Evolutionary conservation across 23 tunicate species (phyloP).

Genomic region (Pegea sp.): DNA sequence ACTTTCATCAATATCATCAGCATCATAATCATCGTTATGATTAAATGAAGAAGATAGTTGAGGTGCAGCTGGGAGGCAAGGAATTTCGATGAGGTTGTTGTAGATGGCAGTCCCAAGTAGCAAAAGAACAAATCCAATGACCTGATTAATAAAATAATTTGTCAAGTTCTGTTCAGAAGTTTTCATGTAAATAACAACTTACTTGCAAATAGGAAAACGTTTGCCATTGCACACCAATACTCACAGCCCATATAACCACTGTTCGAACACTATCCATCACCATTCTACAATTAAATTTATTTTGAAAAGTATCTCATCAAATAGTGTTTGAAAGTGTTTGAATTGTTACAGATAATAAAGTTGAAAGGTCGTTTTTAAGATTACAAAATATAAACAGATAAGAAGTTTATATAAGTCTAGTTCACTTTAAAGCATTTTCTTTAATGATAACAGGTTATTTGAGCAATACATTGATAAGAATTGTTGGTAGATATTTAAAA

Average conservation of each 20-base stretch:
- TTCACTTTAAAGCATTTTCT: no score
- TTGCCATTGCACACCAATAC: constrained; percentile 65
- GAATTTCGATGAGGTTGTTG: constrained; percentile 60
- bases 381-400: no score
- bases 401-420: no score
- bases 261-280: constrained; percentile 97
- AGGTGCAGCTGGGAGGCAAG: constrained; percentile 17
- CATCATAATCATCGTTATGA: no score
- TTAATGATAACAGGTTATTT: no score
- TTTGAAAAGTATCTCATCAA: no score
- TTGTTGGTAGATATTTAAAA: no score
- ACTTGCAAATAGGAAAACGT: constrained; percentile 71
- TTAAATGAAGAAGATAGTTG: background rate
- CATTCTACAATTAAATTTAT: constrained; percentile 90
- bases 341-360: no score
- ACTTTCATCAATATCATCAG: no score
- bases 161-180: background rate
- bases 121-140: constrained; percentile 69
- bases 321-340: no score
- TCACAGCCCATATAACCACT: constrained; percentile 81
- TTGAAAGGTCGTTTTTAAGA: no score
- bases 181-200: background rate
- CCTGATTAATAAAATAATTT: constrained; percentile 19
- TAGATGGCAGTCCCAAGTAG: constrained; percentile 78
- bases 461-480: no score